Base-by-base conservation (phyloP, 1,140 invertebrate species). In the Ooceraea biroi region DNA sequence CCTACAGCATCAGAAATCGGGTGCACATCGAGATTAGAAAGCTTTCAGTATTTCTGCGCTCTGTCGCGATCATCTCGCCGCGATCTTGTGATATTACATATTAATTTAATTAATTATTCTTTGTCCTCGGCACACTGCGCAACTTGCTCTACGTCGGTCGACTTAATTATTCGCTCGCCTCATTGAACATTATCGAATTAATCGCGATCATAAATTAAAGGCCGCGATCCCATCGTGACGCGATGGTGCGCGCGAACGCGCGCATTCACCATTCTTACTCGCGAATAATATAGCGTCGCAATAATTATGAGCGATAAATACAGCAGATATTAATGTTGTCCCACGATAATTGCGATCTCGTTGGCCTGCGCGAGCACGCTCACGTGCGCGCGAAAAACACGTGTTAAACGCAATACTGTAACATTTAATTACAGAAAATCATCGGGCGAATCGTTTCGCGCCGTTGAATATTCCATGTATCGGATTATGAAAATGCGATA, bases 401-500 rank as follows among this genome's bases (percentile, higher is more conserved):
- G 83, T 88, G 85, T 76, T 85, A 82, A 85, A 88, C 58, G 76
- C 68, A 71, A 85, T 69, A 61, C 27, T 69, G 41, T 73, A 87
- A 85, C 63, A 68, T 65, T 65, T 73, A 86, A 86, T 80, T 80
- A 71, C 83, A 63, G 74, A 74, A 84, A 84, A 86, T 88, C 83
- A 88, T 88, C 85, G 82, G 36, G 83, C 52, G 68, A 58, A 78
- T 84, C 85, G 85, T 69, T 87, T 52, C 74, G 63, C 57, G 74
- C 74, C 60, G 65, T 82, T 88, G 55, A 88, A 88, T 87, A 87
- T 88, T 87, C 85, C 41, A 87, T 80, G 36, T 87, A 88, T 87
- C 82, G 65, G 85, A 88, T 87, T 52, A 80, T 58, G 80, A 78
- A 86, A 83, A 88, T 84, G 85, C 48, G 76, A 80, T 80, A 80